A percentile compares a stretch with the other conserved stretches of the same genome.
These are phyloP conservation scores for Mesocentrotus franciscanus DNA, from an alignment of 53 echinoderm and acorn worm species.

Conservation along the genomic window DNA sequence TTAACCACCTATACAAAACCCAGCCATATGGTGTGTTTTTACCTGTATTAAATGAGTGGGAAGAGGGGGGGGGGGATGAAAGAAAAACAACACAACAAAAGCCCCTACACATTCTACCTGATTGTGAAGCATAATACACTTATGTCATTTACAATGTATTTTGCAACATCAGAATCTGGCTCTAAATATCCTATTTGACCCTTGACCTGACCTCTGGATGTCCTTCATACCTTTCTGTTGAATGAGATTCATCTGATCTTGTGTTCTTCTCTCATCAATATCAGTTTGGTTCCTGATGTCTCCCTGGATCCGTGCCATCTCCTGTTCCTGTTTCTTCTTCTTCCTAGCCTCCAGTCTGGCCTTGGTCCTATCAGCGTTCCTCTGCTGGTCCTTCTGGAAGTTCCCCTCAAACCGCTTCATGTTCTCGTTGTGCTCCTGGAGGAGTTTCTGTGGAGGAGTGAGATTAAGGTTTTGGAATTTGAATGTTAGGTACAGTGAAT, in stretches of 20 bases:
- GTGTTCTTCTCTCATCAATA: constrained; percentile 84
- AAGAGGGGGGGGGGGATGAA: too few relatives aligned
- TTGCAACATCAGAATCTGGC: too few relatives aligned
- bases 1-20: too few relatives aligned
- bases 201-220: too few relatives aligned
- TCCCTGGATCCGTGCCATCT: constrained; percentile 75
- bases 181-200: too few relatives aligned
- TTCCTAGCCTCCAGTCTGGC: constrained; percentile 86
- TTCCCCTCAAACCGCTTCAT: constrained; percentile 80
- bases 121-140: too few relatives aligned
- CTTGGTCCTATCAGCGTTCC: constrained; percentile 75
- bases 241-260: constrained; percentile 89
- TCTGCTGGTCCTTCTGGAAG: constrained; percentile 79
- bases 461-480: not conserved
- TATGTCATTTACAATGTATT: too few relatives aligned
- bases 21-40: too few relatives aligned
- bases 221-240: constrained; percentile 78
- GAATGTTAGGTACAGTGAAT: not conserved
- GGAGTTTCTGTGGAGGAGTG: constrained; percentile 75
- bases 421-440: constrained; percentile 87
- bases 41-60: too few relatives aligned
- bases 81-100: too few relatives aligned
- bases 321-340: constrained; percentile 81
- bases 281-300: constrained; percentile 77
- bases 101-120: too few relatives aligned